Conservation (phyloP, 1,140 invertebrate species). For the Diabrotica undecimpunctata region DNA sequence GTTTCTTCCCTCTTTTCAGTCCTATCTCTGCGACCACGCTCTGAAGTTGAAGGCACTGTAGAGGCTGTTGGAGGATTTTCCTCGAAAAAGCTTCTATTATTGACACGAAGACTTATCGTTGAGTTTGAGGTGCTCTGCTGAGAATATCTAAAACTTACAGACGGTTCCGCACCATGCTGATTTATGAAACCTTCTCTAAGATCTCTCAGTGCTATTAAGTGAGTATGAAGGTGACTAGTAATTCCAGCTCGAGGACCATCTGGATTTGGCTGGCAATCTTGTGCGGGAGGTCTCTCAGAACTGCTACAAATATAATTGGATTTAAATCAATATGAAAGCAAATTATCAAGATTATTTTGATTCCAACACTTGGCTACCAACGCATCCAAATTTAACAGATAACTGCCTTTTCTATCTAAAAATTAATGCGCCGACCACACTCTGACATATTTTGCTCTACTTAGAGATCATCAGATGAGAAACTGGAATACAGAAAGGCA, state of each 20-base stretch:
- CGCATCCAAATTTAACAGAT: too few relatives aligned
- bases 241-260: not conserved
- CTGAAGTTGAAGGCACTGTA: conserved; percentile 12
- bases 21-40: not conserved
- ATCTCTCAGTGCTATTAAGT: conserved; percentile 41
- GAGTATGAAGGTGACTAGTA: conserved; percentile 37
- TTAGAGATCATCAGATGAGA: too few relatives aligned
- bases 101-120: conserved; percentile 43
- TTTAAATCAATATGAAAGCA: too few relatives aligned
- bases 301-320: not conserved
- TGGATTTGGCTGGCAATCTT: not conserved
- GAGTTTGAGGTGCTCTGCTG: conserved; percentile 46
- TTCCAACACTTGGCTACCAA: too few relatives aligned
- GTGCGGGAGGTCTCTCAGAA: not conserved
- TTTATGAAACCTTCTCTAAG: conserved; percentile 45
- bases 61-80: not conserved
- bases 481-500: too few relatives aligned
- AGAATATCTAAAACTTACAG: conserved; percentile 44
- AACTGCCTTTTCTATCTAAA: too few relatives aligned
- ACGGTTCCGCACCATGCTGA: conserved; percentile 45
- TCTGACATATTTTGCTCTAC: too few relatives aligned
- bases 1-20: conserved; percentile 17
- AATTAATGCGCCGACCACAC: too few relatives aligned
- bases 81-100: conserved; percentile 12
- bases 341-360: too few relatives aligned